Evolutionary conservation across 2,797 vertebrate genomes (phyloP).

Genomic region (Helicolenus hilgendorfi): DNA sequence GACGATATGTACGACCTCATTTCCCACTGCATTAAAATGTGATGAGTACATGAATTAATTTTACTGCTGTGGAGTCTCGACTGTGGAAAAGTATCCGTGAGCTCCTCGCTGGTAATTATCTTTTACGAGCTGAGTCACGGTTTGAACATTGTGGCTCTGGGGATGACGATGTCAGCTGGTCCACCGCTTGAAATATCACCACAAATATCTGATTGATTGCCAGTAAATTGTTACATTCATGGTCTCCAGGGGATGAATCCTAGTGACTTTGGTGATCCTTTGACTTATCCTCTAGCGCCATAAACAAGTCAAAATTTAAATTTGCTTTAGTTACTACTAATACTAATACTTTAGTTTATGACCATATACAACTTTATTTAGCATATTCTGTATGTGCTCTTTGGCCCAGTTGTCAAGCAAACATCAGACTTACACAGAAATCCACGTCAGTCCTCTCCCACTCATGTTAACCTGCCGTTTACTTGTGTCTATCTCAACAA

Average conservation of each 20-base stretch:
- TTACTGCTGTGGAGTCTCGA: not conserved
- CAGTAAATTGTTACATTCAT: not conserved
- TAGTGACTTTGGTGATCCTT: not conserved
- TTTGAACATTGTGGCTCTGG: not conserved
- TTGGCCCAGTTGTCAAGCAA: not conserved
- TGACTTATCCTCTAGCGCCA: not conserved
- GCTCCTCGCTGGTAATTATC: not conserved
- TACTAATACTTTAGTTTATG: too few species aligned
- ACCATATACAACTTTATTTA: not conserved
- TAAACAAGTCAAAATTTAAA: not conserved
- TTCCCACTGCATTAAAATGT: conserved; percentile 55
- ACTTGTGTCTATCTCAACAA: not conserved
- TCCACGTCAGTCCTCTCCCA: not conserved
- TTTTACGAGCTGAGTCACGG: not conserved
- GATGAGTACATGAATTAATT: conserved; percentile 41
- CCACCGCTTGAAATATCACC: not conserved
- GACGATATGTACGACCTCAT: conserved; percentile 27
- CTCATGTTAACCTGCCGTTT: not conserved
- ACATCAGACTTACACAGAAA: not conserved
- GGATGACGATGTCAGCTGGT: not conserved
- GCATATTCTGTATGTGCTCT: not conserved
- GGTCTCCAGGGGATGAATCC: not conserved
- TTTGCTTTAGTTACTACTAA: too few species aligned
- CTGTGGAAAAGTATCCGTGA: not conserved
- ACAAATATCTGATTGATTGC: not conserved